Conservation (phyloP, 2,797 vertebrate genomes). For the Manis javanica region DNA sequence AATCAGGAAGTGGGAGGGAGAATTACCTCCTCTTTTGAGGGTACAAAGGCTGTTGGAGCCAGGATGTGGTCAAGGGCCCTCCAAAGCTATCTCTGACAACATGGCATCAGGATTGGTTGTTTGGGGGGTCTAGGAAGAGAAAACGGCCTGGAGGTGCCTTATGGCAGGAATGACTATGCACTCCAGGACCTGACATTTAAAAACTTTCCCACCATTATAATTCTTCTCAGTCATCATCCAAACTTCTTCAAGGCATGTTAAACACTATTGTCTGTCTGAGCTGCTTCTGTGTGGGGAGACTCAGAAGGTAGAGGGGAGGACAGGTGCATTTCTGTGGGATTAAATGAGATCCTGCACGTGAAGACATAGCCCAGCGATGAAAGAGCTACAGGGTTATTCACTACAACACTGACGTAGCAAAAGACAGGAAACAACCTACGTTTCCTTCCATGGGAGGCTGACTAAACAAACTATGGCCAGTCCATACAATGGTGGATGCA, state of each 20-base stretch:
- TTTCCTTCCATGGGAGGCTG: not conserved
- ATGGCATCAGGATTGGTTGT: accelerated
- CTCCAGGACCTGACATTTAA: not conserved
- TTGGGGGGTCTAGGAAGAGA: not conserved
- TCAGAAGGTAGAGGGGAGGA: not conserved
- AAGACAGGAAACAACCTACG: not conserved
- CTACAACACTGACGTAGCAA: not conserved
- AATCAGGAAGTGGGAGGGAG: not conserved
- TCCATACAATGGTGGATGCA: accelerated
- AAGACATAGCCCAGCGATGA: not conserved
- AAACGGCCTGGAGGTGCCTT: not conserved
- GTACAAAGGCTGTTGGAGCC: not conserved
- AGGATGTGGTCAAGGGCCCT: not conserved
- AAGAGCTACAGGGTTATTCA: not conserved
- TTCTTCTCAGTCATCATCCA: not conserved
- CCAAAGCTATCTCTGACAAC: not conserved
- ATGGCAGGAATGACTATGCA: not conserved
- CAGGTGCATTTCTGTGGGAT: not conserved
- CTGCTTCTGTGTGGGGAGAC: not conserved
- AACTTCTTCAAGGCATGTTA: not conserved
- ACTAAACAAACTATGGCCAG: too few species aligned
- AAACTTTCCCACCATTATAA: not conserved
- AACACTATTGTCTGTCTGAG: not conserved
- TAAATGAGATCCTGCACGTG: not conserved
- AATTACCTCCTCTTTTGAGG: not conserved